A percentile compares a stretch with the other conserved stretches of the same genome.
phyloP scores from a whole-genome alignment of 2,888 invertebrate species.

The Horisme vitalbata region DNA sequence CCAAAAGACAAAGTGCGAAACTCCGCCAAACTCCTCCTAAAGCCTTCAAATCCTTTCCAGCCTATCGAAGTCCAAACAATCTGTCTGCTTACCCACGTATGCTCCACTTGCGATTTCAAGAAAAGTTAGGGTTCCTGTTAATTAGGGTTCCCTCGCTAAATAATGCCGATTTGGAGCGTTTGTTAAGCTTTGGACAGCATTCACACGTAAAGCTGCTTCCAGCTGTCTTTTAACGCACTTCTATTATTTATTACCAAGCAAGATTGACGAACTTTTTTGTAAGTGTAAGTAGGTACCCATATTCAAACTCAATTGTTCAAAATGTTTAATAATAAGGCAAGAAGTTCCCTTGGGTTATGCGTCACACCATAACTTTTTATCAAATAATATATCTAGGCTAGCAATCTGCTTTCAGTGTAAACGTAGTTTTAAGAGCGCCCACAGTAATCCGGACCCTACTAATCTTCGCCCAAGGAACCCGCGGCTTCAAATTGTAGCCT shows the following conservation, averaged over 20 bases:
- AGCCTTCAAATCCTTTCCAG: slow-evolving; percentile 54
- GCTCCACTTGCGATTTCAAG: slow-evolving; percentile 59
- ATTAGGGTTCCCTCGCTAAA: slow-evolving; percentile 64
- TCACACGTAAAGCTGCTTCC: slow-evolving; percentile 3
- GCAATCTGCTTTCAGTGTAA: slow-evolving; percentile 3
- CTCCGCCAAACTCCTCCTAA: slow-evolving; percentile 45
- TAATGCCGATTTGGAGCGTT: slow-evolving; percentile 69
- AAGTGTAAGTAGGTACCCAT: no score
- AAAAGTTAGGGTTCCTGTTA: slow-evolving; percentile 70
- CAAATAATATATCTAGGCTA: no score
- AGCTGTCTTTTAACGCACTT: no score
- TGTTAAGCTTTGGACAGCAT: slow-evolving; percentile 51
- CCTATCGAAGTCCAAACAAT: slow-evolving; percentile 63
- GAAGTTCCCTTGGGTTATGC: no score
- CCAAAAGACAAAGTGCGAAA: slow-evolving; percentile 36
- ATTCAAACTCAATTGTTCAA: no score
- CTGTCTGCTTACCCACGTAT: slow-evolving; percentile 52
- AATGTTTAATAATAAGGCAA: no score
- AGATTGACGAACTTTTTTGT: no score
- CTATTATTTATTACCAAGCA: no score
- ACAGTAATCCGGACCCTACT: slow-evolving; percentile 47
- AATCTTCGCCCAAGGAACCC: slow-evolving; percentile 32
- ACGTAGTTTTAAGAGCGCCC: slow-evolving; percentile 41
- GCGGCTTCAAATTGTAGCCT: slow-evolving; percentile 33
- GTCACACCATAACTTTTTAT: no score